Conservation (phyloP, 1,140 invertebrate genomes). For the Metaphire vulgaris region DNA sequence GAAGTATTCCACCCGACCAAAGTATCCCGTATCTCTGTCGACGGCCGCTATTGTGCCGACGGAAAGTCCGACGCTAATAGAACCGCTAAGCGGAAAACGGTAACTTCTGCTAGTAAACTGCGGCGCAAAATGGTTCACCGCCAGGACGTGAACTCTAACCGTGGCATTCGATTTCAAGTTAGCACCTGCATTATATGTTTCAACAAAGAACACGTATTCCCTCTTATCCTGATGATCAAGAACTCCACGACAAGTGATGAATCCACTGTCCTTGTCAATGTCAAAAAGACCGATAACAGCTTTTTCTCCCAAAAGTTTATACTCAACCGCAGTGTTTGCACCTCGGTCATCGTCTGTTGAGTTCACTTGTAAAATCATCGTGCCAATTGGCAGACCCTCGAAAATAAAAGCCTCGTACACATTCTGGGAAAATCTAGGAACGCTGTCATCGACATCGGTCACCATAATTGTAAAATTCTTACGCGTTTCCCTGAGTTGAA, state of each 20-base stretch:
- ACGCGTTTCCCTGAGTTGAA: slow-evolving; percentile 58
- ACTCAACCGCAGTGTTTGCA: slow-evolving; percentile 40
- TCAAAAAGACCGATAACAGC: slow-evolving; percentile 68
- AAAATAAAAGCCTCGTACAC: slow-evolving; percentile 38
- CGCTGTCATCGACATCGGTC: slow-evolving; percentile 70
- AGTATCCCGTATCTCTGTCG: slow-evolving; percentile 65
- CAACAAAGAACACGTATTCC: slow-evolving; percentile 68
- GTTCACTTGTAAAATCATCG: slow-evolving; percentile 60
- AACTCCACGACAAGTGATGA: slow-evolving; percentile 64
- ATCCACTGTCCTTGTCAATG: slow-evolving; percentile 69
- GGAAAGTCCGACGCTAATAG: slow-evolving; percentile 73
- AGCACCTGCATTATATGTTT: slow-evolving; percentile 75
- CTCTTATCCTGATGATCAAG: slow-evolving; percentile 86
- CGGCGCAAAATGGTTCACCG: slow-evolving; percentile 87
- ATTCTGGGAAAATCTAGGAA: slow-evolving; percentile 65
- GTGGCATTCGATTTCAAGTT: slow-evolving; percentile 60
- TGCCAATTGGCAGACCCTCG: slow-evolving; percentile 64
- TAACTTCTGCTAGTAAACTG: slow-evolving; percentile 85
- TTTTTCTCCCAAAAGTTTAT: slow-evolving; percentile 49
- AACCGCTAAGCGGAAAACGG: slow-evolving; percentile 87
- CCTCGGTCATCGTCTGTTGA: slow-evolving; percentile 42
- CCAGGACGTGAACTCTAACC: slow-evolving; percentile 70
- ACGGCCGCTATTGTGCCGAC: slow-evolving; percentile 80
- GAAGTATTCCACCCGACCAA: slow-evolving; percentile 62
- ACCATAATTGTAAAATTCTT: slow-evolving; percentile 75